Evolutionary conservation across 2,113 vertebrate genomes (phyloP).

Genomic region (Strigops habroptila): DNA sequence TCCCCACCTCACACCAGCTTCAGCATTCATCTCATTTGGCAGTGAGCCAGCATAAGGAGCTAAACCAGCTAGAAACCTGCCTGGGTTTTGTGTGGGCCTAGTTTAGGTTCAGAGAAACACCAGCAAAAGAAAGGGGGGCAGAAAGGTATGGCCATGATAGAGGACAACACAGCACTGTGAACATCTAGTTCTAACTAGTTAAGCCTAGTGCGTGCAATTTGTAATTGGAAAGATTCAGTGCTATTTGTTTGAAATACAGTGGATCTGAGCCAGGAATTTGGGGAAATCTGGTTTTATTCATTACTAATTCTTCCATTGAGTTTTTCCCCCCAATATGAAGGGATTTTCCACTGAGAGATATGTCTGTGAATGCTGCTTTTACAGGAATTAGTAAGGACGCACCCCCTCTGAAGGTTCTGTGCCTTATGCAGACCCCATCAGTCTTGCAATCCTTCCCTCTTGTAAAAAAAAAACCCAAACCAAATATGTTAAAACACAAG

Average conservation of each 20-base stretch:
- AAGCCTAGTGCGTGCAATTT: neutral
- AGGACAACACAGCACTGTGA: neutral
- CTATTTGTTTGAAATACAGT: neutral
- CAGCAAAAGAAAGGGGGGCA: neutral
- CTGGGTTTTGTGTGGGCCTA: neutral
- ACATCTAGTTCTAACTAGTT: neutral
- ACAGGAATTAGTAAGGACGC: neutral
- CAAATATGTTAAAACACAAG: neutral
- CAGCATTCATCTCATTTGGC: neutral
- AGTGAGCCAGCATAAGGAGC: neutral
- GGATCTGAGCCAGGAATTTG: neutral
- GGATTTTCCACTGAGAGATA: neutral
- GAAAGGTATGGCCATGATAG: neutral
- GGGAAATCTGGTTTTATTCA: neutral
- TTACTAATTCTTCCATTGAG: neutral
- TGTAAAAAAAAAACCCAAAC: too few relatives aligned
- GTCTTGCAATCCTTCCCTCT: neutral
- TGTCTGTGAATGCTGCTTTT: neutral
- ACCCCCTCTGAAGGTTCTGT: neutral
- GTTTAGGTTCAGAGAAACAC: neutral
- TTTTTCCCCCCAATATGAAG: neutral
- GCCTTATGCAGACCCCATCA: neutral
- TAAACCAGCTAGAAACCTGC: neutral
- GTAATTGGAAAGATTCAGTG: neutral
- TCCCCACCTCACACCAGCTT: neutral